phyloP scores from a whole-genome alignment of 35 echinoderm and acorn worm species.

The Diadema setosum region DNA sequence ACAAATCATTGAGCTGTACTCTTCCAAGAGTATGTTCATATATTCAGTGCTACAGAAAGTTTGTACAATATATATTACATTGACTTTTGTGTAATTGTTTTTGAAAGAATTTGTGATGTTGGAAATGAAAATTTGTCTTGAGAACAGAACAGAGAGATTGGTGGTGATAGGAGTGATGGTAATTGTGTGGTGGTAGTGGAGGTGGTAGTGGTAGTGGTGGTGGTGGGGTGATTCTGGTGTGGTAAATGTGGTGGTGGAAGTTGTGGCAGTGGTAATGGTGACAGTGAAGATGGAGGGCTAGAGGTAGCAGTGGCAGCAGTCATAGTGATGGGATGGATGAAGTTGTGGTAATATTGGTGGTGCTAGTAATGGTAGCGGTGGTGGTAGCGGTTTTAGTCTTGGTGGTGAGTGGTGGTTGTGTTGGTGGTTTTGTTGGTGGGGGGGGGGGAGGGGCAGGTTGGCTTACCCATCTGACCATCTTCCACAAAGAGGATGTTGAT shows the following conservation, averaged over 20 bases:
- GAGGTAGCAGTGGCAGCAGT: not conserved
- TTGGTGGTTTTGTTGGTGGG: not conserved
- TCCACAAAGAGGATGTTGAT: constrained; percentile 63
- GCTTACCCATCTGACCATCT: constrained; percentile 90
- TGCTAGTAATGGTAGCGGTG: not conserved
- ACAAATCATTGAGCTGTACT: too few relatives aligned
- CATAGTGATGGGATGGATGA: not conserved
- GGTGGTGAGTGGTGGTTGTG: not conserved
- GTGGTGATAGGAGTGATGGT: too few relatives aligned
- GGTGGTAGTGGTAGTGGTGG: too few relatives aligned
- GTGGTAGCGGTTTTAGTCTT: not conserved
- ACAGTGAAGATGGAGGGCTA: not conserved
- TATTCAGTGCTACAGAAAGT: too few relatives aligned
- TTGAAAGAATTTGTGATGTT: too few relatives aligned
- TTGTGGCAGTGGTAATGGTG: not conserved
- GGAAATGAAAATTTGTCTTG: too few relatives aligned
- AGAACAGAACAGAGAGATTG: not conserved
- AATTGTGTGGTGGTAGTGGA: too few relatives aligned
- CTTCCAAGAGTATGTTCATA: too few relatives aligned
- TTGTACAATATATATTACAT: too few relatives aligned
- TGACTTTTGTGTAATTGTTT: too few relatives aligned
- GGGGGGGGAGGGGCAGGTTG: not conserved
- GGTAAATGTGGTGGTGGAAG: not conserved
- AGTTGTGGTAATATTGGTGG: not conserved
- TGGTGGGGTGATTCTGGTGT: not conserved